Evolutionary conservation across 2,888 invertebrate genomes (phyloP).

Genomic region (Thelaira solivaga): DNA sequence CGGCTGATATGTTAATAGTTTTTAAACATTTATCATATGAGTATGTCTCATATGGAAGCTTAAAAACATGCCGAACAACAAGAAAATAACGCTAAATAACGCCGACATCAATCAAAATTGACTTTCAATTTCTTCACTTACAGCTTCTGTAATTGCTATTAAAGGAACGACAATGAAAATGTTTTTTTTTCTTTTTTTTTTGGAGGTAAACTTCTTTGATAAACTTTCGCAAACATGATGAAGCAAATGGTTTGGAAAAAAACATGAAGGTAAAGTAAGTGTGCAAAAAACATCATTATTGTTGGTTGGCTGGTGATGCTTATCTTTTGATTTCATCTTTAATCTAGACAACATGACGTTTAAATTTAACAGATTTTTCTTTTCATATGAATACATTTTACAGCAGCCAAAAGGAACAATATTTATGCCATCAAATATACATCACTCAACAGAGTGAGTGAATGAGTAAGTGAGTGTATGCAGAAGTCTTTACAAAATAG

Average conservation of each 20-base stretch:
- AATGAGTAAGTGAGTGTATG: not conserved
- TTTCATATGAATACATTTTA: constrained; percentile 15
- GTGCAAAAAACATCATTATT: constrained; percentile 53
- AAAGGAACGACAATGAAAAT: constrained; percentile 58
- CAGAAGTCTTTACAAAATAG: constrained; percentile 12
- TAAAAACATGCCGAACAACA: not conserved
- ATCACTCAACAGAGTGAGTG: constrained; percentile 2
- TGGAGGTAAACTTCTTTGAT: constrained; percentile 24
- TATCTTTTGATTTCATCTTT: constrained; percentile 62
- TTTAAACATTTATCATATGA: constrained; percentile 7
- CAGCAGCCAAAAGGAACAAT: constrained; percentile 46
- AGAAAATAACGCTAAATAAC: constrained; percentile 31
- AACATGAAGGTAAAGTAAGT: constrained; percentile 23
- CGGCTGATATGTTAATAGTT: constrained; percentile 33
- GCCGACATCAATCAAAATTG: constrained; percentile 63
- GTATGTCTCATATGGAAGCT: not conserved
- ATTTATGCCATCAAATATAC: constrained; percentile 45
- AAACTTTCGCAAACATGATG: constrained; percentile 28
- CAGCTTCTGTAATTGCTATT: constrained; percentile 61
- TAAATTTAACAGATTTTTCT: constrained; percentile 54
- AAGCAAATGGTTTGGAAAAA: not conserved
- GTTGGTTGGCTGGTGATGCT: constrained; percentile 37
- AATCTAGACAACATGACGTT: constrained; percentile 62
- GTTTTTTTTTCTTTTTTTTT: constrained; percentile 28
- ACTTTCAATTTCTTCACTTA: constrained; percentile 63